Base-by-base conservation (phyloP, 2,113 vertebrate species). In the Tragelaphus imberbis region DNA sequence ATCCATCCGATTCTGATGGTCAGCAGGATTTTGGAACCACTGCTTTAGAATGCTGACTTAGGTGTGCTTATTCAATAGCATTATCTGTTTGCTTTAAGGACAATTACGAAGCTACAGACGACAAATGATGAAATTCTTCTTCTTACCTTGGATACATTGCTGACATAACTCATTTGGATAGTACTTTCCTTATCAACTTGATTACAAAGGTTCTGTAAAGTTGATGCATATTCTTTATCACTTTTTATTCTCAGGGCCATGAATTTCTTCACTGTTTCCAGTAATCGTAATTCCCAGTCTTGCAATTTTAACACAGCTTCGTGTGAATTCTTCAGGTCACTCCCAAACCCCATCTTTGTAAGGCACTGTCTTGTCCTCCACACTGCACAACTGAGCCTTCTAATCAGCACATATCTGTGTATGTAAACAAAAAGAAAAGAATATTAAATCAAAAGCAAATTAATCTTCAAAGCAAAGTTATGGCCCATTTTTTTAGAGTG, bases 181-280 rank as follows among this genome's bases (percentile, higher is more conserved):
- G 99, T 98, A 53, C 98, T 99, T 98, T 99, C 99, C 97, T 99
- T 99, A 98, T 99, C 99, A 44, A 99, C 99, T 98, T 99, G 99
- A 98, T 99, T 99, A 97, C 99, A 99, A 98, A 99, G 99, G 98
- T 99, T 99, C 98, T 99, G 99, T 97, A 99, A 99, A 97, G 99
- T 99, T 9, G 99, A 99, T 0, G 99, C 99, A 90, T 99, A 99
- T 84, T 99, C 99, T 94, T 99, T 99, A 98, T 99, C 99, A 86
- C 99, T 99, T 98, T 99, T 99, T 97, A 99, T 99, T 93, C 99
- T 98, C 97, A 99, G 99, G 0, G 99, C 99, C 99, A 99, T 99
- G 97, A 99, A 99, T 95, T 99, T 99, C 98, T 99, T 99, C 97
- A 99, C 99, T 0, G 99, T 99, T 99, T 99, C 99, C 97, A 99